Evolutionary conservation across 2,888 invertebrate genomes (phyloP), one percentile per base, ranked within the genome.

Genomic region (Drosophila atripex): DNA sequence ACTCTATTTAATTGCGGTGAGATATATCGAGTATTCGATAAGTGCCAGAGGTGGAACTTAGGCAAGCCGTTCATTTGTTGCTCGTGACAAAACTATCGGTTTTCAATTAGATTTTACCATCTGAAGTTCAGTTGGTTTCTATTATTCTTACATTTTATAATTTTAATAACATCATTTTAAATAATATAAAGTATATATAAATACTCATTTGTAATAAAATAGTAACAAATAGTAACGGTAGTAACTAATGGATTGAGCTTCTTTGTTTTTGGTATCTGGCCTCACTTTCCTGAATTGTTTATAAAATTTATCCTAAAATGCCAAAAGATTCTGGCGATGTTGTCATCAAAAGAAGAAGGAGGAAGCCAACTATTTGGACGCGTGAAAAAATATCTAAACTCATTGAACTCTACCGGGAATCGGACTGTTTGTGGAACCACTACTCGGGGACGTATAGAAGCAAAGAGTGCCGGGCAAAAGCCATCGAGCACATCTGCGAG

Each of bases 361-460:
- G 80, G 0, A 88, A 79, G 39, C 54, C 71, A 1, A 80, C 78
- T 1, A 77, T 88, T 18, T 91, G 91, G 91, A 89, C 90, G 7
- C 73, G 88, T 1, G 89, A 91, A 18, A 90, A 89, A 66, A 90
- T 90, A 6, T 73, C 78, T 4, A 84, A 88, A 11, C 73, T 91
- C 1, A 91, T 91, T 32, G 76, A 88, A 1, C 70, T 90, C 0
- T 91, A 91, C 45, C 86, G 89, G 16, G 64, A 78, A 0, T 88
- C 90, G 30, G 90, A 91, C 60, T 91, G 91, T 51, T 75, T 91
- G 8, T 91, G 91, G 91, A 91, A 91, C 61, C 89, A 88, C 54
- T 89, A 88, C 51, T 89, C 86, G 14, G 88, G 89, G 38, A 56
- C 85, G 4, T 91, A 91, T 56, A 91, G 91, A 57, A 89, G 85